Evolutionary conservation across 2,113 vertebrate genomes (phyloP), one percentile per base, ranked within the genome.

Genomic region (Platycercus adscitus): DNA sequence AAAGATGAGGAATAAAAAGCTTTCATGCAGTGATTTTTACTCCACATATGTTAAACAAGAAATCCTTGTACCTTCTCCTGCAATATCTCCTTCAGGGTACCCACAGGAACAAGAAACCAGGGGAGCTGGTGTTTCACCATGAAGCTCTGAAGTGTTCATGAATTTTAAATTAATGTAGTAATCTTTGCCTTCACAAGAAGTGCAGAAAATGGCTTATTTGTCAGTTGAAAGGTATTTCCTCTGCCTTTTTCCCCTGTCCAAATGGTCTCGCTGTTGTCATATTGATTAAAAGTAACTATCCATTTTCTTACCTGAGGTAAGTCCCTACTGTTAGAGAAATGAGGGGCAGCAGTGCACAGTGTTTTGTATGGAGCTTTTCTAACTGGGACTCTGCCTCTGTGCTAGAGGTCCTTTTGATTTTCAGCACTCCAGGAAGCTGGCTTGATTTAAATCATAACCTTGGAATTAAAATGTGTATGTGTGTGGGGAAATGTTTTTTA

Each of bases 391-490:
- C 72, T 86, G 76, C 52, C 93, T 85, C 49, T 71, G 46, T 88
- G 37, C 81, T 81, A 35, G 68, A 87, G 15, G 44, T 64, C 33
- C 44, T 79, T 89, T 87, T 91, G 86, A 91, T 94, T 96, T 90
- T 83, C 63, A 86, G 53, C 65, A 50, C 80, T 91, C 60, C 50
- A 64, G 65, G 73, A 81, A 81, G 55, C 20, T 37, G 66, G 53
- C 23, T 71, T 70, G 35, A 86, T 75, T 93, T 64, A 84, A 89
- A 88, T 77, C n/a, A 18, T 81, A 93, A 60, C 47, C 37, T 49
- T 69, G 55, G n/a, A 84, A 88, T 61, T 88, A 68, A 90, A 91
- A 92, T 55, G 46, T 56, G 5, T 43, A 6, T 50, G 33, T 50
- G 26, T 31, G 41, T 1, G 17, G 13, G 19, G 35, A 68, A 68